A percentile compares a stretch with the other conserved stretches of the same genome.
phyloP scores from a whole-genome alignment of 2,113 vertebrate genomes.

The Mixornis gularis region DNA sequence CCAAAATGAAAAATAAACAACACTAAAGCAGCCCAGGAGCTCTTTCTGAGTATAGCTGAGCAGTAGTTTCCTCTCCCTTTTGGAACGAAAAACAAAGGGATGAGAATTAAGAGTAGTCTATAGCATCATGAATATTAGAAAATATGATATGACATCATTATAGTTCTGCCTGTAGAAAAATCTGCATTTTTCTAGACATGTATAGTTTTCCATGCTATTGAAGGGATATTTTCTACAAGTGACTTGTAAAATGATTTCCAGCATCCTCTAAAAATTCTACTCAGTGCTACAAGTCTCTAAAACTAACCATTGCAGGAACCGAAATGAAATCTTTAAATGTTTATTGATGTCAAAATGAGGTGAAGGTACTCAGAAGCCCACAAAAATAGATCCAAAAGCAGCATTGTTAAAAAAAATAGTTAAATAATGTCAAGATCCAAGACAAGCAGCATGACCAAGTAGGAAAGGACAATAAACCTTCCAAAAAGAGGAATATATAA shows the following conservation, averaged over 20 bases:
- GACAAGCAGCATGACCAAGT: background rate
- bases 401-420: background rate
- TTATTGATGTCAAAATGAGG: background rate
- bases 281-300: background rate
- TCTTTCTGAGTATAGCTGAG: background rate
- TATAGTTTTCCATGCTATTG: background rate
- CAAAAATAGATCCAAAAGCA: constrained; percentile 16
- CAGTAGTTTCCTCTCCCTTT: background rate
- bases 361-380: constrained; percentile 18
- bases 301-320: background rate
- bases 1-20: background rate
- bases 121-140: background rate
- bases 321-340: background rate
- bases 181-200: background rate
- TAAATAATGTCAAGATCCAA: background rate
- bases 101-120: background rate
- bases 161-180: background rate
- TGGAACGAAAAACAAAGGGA: background rate
- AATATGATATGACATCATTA: background rate
- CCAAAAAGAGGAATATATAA: background rate
- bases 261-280: background rate
- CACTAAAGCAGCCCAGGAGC: background rate
- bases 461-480: background rate
- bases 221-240: background rate
- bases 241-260: background rate